Evolutionary conservation across 2,888 invertebrate species (phyloP), one percentile per base, ranked within the genome.

Genomic region (Ophioninae sp.): DNA sequence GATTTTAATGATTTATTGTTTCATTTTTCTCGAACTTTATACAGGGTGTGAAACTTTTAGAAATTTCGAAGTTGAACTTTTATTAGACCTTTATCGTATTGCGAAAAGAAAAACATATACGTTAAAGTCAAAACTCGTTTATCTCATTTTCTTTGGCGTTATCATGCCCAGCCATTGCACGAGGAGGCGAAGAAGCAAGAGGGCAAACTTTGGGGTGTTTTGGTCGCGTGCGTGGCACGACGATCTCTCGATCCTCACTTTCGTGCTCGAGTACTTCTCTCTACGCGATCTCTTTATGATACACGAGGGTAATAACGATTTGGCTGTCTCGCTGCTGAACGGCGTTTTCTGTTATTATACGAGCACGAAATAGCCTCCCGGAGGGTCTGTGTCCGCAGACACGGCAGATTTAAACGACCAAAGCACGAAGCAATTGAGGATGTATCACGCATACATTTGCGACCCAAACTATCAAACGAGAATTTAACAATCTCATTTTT

Each of bases 281-380:
- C 41, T 51, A 0, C 51, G 51, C 51, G 17, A 0, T 13, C 17
- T 41, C 7, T 22, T 61, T 17, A 63, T 23, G n/a, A 39, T 44
- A 22, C 39, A 20, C 37, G 23, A 44, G 23, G 44, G 23, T 23
- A 30, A 73, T 73, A 23, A 44, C 61, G 41, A 68, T 73, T 73
- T 73, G 9, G 41, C 41, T 23, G 41, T 41, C 41, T 74, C 37
- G 6, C 6, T 51, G 51, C 9, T 20, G 56, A 71, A 10, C n/a
- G 10, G 20, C 51, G 9, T 20, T 58, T 58, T 20, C 20, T 71
- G 30, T 39, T n/a, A 7, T 71, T 56, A 17, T n/a, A 17, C 51
- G 30, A n/a, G 51, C n/a, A 2, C 13, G 23, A 30, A 30, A 56
- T 51, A 56, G 13, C 51, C 51, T 51, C 0, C 51, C 51, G 51